These are phyloP conservation scores for Isotomurus palustris DNA, from an alignment of 2,888 invertebrate genomes.

Conservation along the genomic window DNA sequence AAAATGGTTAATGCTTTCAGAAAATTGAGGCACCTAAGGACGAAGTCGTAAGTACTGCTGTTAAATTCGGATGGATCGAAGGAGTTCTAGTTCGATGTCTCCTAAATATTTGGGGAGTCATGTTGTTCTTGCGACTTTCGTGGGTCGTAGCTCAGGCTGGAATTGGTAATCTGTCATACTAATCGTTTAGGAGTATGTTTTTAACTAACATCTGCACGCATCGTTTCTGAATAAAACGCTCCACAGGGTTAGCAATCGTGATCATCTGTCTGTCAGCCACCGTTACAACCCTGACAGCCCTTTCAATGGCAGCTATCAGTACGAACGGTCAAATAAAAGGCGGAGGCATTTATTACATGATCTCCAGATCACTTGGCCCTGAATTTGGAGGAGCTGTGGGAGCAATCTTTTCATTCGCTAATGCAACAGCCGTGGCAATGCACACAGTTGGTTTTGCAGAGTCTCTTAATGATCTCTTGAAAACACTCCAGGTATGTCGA, in stretches of 20 bases:
- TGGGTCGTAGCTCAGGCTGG: conserved; percentile 60
- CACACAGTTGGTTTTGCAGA: conserved; percentile 64
- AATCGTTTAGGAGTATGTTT: background rate
- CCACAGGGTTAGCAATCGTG: conserved; percentile 45
- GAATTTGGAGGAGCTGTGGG: conserved; percentile 60
- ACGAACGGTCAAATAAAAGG: conserved; percentile 42
- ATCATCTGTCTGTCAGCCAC: conserved; percentile 45
- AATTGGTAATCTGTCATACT: conserved; percentile 26
- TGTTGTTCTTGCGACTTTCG: conserved; percentile 58
- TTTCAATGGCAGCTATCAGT: conserved; percentile 44
- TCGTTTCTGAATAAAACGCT: no score
- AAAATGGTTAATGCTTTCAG: conserved; percentile 19
- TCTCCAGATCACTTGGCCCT: conserved; percentile 44
- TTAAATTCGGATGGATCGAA: conserved; percentile 46
- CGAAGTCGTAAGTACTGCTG: conserved; percentile 33
- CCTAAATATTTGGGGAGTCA: conserved; percentile 56
- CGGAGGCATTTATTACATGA: conserved; percentile 46
- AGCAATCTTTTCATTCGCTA: conserved; percentile 60
- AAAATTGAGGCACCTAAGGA: conserved; percentile 31
- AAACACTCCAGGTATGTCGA: conserved; percentile 47
- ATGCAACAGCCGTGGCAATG: conserved; percentile 59
- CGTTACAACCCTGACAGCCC: conserved; percentile 43
- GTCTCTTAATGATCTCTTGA: conserved; percentile 54
- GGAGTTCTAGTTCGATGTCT: conserved; percentile 51
- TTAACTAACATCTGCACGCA: background rate